Evolutionary conservation across 2,888 invertebrate species (phyloP).

Genomic region (Dorcus parallelipipedus): DNA sequence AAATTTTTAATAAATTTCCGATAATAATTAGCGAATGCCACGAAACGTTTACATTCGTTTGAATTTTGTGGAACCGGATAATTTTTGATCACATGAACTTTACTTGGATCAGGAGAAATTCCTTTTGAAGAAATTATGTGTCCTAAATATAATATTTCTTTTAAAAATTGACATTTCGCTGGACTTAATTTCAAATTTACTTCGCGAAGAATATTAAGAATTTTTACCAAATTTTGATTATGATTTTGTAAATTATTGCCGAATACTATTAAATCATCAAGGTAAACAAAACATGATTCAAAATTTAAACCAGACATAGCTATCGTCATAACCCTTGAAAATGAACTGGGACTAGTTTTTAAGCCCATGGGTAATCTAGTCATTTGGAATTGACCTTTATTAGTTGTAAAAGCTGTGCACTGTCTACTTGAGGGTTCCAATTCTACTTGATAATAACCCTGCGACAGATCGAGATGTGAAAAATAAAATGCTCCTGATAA

Average conservation of each 20-base stretch:
- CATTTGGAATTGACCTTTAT: too few species aligned
- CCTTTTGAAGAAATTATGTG: conserved; percentile 20
- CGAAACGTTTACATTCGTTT: conserved; percentile 2
- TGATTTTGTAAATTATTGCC: conserved; percentile 23
- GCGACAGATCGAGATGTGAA: too few species aligned
- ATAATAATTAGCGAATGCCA: conserved; percentile 27
- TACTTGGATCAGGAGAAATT: conserved; percentile 22
- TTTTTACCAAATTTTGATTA: conserved; percentile 23
- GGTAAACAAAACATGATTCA: conserved; percentile 24
- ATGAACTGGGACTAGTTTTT: too few species aligned
- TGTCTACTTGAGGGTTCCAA: conserved; percentile 19
- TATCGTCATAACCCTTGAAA: conserved; percentile 20
- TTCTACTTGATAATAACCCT: conserved; percentile 24
- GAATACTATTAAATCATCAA: conserved; percentile 26
- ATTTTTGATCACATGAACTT: conserved; percentile 21
- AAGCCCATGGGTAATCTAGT: too few species aligned
- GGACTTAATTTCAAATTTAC: conserved; percentile 28
- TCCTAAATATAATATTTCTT: conserved; percentile 22
- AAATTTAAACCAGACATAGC: conserved; percentile 28
- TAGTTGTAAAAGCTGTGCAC: too few species aligned
- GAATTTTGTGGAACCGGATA: background rate
- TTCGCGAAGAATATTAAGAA: background rate
- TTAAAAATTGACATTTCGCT: conserved; percentile 24
- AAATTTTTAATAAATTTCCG: background rate
- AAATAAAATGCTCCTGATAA: too few species aligned